These are phyloP conservation scores for Lottia scabra DNA, from an alignment of 2,888 invertebrate species.

Conservation along the genomic window DNA sequence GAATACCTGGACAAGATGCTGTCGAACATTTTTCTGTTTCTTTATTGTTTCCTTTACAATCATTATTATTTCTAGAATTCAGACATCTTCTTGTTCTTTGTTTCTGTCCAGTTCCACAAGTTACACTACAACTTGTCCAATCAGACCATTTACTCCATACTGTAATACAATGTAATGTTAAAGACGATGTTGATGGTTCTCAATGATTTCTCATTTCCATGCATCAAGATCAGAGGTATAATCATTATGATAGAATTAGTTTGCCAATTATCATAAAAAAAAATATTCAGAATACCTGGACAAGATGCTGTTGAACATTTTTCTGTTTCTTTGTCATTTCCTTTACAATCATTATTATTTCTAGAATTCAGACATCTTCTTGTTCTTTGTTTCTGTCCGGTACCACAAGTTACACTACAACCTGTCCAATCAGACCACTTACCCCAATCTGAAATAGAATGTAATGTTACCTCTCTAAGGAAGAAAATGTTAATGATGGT, in stretches of 20 bases:
- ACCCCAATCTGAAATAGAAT: background rate
- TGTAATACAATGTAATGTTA: background rate
- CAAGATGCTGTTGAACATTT: background rate
- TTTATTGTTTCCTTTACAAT: background rate
- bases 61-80: background rate
- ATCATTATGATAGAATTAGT: too few species aligned
- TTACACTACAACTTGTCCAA: constrained; percentile 9
- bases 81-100: constrained; percentile 6
- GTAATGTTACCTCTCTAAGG: too few species aligned
- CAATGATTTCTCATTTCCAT: too few species aligned
- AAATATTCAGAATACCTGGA: too few species aligned
- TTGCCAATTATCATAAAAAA: too few species aligned
- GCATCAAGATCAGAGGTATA: too few species aligned
- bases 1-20: background rate
- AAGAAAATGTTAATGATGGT: background rate
- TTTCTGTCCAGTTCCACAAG: constrained; percentile 11
- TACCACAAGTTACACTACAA: constrained; percentile 13
- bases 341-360: background rate
- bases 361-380: constrained; percentile 1
- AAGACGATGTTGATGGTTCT: background rate
- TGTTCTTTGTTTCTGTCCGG: constrained; percentile 7
- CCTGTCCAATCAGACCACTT: background rate
- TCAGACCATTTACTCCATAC: background rate
- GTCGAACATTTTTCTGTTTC: background rate
- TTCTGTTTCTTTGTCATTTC: background rate